Evolutionary conservation across 1,140 invertebrate species (phyloP).

Genomic region (Lordiphosa stackelbergi): DNA sequence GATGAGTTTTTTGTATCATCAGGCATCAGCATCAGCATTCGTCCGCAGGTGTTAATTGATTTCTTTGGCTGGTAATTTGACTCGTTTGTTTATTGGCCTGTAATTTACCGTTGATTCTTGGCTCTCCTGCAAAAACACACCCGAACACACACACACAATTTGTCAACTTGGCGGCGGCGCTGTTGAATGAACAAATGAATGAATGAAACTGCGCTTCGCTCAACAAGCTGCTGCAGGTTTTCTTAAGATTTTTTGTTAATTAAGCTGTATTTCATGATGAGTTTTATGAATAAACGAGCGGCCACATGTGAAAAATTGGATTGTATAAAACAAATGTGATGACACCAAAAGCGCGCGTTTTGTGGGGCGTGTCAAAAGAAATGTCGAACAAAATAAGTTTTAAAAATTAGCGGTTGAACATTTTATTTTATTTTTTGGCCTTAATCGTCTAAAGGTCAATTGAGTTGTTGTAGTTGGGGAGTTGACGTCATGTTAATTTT

Average conservation of each 20-base stretch:
- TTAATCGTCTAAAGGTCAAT: constrained; percentile 52
- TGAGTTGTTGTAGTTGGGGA: constrained; percentile 49
- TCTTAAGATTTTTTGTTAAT: constrained; percentile 69
- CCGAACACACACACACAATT: constrained; percentile 12
- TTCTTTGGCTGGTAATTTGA: constrained; percentile 59
- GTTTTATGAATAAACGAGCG: constrained; percentile 67
- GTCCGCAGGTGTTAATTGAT: constrained; percentile 69
- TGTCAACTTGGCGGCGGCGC: constrained; percentile 15
- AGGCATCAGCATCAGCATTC: background rate
- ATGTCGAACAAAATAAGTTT: constrained; percentile 51
- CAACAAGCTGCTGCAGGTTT: constrained; percentile 48
- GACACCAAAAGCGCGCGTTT: constrained; percentile 53
- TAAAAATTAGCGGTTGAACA: constrained; percentile 34
- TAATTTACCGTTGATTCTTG: constrained; percentile 43
- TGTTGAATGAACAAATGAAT: constrained; percentile 40
- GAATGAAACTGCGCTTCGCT: constrained; percentile 63
- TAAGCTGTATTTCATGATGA: constrained; percentile 69
- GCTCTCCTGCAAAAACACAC: background rate
- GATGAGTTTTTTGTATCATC: constrained; percentile 39
- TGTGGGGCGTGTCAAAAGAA: constrained; percentile 69
- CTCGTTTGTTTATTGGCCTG: constrained; percentile 39
- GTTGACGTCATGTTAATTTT: constrained; percentile 54
- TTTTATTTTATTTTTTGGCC: constrained; percentile 37
- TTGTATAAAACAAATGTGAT: constrained; percentile 13
- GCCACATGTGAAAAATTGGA: constrained; percentile 32